Evolutionary conservation across 2,888 invertebrate genomes (phyloP), one percentile per base, ranked within the genome.

Genomic region (Brenthis daphne): DNA sequence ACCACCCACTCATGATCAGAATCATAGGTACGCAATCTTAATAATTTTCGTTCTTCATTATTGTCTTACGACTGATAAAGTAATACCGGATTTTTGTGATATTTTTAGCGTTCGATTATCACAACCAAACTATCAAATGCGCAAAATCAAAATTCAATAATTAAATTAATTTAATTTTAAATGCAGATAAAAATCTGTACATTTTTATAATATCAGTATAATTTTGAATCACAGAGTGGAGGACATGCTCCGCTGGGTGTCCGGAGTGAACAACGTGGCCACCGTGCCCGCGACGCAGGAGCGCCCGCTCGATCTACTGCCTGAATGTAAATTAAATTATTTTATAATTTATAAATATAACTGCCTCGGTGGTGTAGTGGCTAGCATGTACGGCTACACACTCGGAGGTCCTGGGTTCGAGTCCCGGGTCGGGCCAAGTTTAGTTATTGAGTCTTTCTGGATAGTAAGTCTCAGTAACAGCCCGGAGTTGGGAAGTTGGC

Each of bases 241-340:
- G 78, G 93, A 93, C 69, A 93, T 92, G 93, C 80, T 93, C 65
- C 82, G 91, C 6, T 93, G 93, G 93, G 93, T 93, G 67, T 84
- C 92, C 1, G 93, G 93, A 71, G 92, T 93, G 1, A 93, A 92
- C 76, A 92, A 90, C 71, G 87, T 90, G 12, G 87, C 87, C 5
- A 88, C 82, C 74, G 88, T 85, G 57, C 89, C 88, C 76, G 82
- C 86, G 50, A 86, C 87, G 13, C 91, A 91, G 75, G 93, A 93
- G 78, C 84, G 93, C 47, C 92, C 90, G 61, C 83, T 93, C 73
- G 92, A 93, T 86, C 88, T 92, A 79, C 84, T 92, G 82, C 90
- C 92, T 67, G 92, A 92, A 89, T 88, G 93, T 92, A 80, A 50
- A 51, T 14, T 24, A 43, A 4, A 20, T 29, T 14, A 1, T 13